A percentile compares a stretch with the other conserved stretches of the same genome.
phyloP scores from a whole-genome alignment of 2,113 vertebrate species.

The Ameiurus melas region DNA sequence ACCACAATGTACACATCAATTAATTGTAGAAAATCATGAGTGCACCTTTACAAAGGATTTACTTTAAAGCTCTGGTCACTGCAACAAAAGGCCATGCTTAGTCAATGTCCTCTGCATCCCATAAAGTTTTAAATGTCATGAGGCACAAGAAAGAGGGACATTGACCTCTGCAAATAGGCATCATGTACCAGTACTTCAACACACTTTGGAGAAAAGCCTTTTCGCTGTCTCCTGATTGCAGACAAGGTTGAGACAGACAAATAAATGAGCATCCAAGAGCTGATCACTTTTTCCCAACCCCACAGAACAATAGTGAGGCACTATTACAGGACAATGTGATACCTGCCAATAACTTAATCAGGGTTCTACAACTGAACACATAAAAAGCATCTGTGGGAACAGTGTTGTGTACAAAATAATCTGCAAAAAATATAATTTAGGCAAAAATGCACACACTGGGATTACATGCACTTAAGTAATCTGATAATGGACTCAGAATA shows the following conservation, averaged over 20 bases:
- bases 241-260: not conserved
- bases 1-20: conserved; percentile 35
- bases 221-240: not conserved
- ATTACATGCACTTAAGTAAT: not conserved
- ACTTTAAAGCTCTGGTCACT: not conserved
- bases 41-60: not conserved
- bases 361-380: not conserved
- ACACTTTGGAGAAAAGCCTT: not conserved
- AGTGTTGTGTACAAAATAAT: not conserved
- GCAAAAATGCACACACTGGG: not conserved
- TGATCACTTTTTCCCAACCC: not conserved
- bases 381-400: not conserved
- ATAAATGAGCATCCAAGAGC: not conserved
- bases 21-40: conserved; percentile 43
- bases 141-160: not conserved
- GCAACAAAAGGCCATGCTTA: conserved; percentile 9
- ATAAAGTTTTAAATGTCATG: conserved; percentile 27
- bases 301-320: not conserved
- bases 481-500: not conserved
- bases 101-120: not conserved
- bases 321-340: not conserved
- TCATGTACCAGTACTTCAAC: not conserved
- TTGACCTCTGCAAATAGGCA: not conserved
- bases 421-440: not conserved
- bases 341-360: not conserved